Evolutionary conservation across 2,113 vertebrate species (phyloP).

Genomic region (Hypanus sabinus): DNA sequence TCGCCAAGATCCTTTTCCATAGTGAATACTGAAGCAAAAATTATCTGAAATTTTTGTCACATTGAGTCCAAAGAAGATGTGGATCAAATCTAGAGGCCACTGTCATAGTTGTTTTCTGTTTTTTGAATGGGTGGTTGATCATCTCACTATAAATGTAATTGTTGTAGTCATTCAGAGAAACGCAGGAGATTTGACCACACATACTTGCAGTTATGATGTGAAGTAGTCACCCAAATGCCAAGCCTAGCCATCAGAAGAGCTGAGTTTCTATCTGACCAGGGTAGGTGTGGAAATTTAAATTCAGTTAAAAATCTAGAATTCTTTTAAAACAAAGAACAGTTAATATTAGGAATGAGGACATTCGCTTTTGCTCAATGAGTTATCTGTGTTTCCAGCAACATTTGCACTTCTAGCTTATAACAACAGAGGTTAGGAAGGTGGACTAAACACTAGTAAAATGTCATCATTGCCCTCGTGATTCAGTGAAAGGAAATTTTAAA

Average conservation of each 20-base stretch:
- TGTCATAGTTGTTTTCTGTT: neutral
- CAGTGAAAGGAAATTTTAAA: neutral
- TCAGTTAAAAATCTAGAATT: too few relatives aligned
- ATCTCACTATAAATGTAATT: neutral
- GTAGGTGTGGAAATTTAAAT: too few relatives aligned
- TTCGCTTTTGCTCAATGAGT: neutral
- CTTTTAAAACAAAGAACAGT: too few relatives aligned
- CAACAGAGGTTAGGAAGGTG: neutral
- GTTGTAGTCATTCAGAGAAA: neutral
- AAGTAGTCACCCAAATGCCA: too few relatives aligned
- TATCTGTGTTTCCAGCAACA: neutral
- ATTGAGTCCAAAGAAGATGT: neutral
- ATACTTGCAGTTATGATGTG: neutral
- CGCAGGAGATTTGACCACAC: neutral
- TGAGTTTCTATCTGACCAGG: too few relatives aligned
- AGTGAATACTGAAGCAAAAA: neutral
- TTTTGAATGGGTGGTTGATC: neutral
- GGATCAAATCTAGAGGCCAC: neutral
- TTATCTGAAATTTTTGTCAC: neutral
- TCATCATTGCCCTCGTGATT: neutral
- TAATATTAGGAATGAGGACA: neutral
- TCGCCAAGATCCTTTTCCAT: too few relatives aligned
- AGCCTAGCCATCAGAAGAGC: too few relatives aligned
- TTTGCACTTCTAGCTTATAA: neutral
- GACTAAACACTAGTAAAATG: neutral